Base-by-base conservation (phyloP, 2,113 vertebrate species). In the Sula dactylatra region DNA sequence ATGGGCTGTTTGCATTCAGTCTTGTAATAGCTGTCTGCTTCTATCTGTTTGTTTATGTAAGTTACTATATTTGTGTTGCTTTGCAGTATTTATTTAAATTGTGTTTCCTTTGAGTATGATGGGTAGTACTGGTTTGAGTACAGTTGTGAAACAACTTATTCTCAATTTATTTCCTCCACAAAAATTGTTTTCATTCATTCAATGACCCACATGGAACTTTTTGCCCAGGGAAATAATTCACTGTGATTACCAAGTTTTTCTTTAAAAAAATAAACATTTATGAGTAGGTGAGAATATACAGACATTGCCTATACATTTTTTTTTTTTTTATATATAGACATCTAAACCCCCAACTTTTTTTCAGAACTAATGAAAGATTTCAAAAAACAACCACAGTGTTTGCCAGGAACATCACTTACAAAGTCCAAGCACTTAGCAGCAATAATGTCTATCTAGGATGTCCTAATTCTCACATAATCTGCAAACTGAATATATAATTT, bases 401-500 rank as follows among this genome's bases (percentile, higher is more conserved):
- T 96, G 55, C 77, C 83, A 82, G 72, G 49, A 82, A 44, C 31
- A n/a, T 82, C 44, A 40, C 9, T 82, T 11, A 74, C 5, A 4
- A 67, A 84, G 80, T 83, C 76, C 81, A 79, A 74, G 61, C 61
- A 45, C 34, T 86, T 64, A 61, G 45, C 22, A 65, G 42, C 70
- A 76, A 32, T 64, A 52, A 86, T 9, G 36, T 74, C 72, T 95
- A 45, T 19, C 44, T 70, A 52, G 61, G 56, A 59, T 88, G 70
- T 92, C 54, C 69, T 89, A 76, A 82, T 91, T 89, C 77, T 92
- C 61, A 79, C 70, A 61, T 77, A 84, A 26, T 61, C 83, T 89
- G 80, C 80, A 92, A 86, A 79, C 40, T 65, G 54, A 82, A 71
- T 82, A 36, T 73, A 76, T 79, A 45, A 96, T 97, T 97, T 92